These are phyloP conservation scores for Rhipidura dahli DNA, from an alignment of 2,113 vertebrate species.

Conservation along the genomic window DNA sequence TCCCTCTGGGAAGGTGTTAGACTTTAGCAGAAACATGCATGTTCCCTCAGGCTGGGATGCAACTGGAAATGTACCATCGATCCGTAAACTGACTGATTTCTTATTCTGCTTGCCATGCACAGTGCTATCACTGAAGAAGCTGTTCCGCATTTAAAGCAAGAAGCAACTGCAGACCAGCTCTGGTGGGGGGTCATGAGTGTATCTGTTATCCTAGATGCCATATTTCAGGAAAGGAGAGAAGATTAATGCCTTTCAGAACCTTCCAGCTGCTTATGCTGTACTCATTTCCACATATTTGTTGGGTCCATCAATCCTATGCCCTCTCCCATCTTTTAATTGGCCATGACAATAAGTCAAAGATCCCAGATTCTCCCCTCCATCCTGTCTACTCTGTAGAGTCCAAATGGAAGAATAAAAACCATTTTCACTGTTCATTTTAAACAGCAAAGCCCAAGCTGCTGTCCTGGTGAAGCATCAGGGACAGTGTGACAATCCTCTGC, in stretches of 20 bases:
- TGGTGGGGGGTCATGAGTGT: background rate
- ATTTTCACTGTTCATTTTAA: background rate
- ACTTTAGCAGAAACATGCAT: conserved; percentile 28
- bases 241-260: background rate
- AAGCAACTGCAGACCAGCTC: background rate
- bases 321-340: background rate
- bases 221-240: background rate
- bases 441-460: background rate
- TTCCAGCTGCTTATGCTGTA: background rate
- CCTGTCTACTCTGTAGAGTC: background rate
- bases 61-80: conserved; percentile 8
- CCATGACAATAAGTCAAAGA: background rate
- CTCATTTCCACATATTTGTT: background rate
- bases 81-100: background rate
- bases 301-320: background rate
- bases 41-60: conserved; percentile 24
- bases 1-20: conserved; percentile 24
- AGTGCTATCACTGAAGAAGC: background rate
- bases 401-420: background rate
- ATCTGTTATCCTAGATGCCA: background rate
- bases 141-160: conserved; percentile 9
- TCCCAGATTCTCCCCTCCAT: background rate
- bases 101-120: conserved; percentile 37
- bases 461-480: background rate
- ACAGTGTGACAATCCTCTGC: background rate